Evolutionary conservation across 2,113 vertebrate species (phyloP).

Genomic region (Xiphophorus maculatus): DNA sequence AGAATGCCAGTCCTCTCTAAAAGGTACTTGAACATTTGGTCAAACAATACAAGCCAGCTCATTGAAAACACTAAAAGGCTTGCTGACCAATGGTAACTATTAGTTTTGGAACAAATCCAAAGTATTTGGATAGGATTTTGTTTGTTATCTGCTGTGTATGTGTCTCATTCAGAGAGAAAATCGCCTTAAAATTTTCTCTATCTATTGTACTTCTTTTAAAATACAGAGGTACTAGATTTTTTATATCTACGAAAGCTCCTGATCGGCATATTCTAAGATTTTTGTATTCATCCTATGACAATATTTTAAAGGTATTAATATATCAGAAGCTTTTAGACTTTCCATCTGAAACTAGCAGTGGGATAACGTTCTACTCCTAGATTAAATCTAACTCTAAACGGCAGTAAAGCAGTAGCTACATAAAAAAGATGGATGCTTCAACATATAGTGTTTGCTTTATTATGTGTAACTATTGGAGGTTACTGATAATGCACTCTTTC

Average conservation of each 20-base stretch:
- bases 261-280: not conserved
- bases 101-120: not conserved
- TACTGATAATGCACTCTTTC: not conserved
- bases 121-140: not conserved
- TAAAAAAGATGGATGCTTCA: not conserved
- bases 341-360: not conserved
- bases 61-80: not conserved
- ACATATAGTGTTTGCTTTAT: not conserved
- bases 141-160: not conserved
- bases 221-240: not conserved
- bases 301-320: not conserved
- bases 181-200: not conserved
- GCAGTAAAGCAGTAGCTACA: not conserved
- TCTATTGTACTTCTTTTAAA: not conserved
- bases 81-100: not conserved
- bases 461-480: not conserved
- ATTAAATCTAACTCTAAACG: not conserved
- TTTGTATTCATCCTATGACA: not conserved
- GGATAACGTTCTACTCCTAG: not conserved
- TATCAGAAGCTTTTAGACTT: not conserved
- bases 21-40: slow-evolving; percentile 18
- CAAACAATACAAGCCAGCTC: slow-evolving; percentile 19
- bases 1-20: slow-evolving; percentile 47
- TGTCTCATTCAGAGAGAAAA: not conserved
- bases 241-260: not conserved